A percentile compares a stretch with the other conserved stretches of the same genome.
phyloP scores from a whole-genome alignment of 2,888 invertebrate species.

The Scaptomyza flava region DNA sequence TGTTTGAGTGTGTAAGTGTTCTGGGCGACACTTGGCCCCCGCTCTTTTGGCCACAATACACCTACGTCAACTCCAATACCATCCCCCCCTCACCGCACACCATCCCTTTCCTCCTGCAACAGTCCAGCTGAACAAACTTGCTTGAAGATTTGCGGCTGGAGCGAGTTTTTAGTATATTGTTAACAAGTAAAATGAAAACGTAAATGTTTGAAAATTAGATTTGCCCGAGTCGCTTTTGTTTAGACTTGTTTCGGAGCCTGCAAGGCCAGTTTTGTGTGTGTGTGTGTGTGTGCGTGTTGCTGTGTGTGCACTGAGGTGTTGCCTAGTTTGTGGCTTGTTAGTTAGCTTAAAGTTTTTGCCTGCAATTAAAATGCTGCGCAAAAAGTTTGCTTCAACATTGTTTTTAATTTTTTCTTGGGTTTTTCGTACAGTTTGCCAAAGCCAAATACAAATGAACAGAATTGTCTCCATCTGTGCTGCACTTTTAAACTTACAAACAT shows the following conservation, averaged over 20 bases:
- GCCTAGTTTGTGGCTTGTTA: slow-evolving; percentile 78
- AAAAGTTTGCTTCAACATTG: slow-evolving; percentile 73
- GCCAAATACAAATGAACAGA: slow-evolving; percentile 74
- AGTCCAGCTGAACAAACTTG: slow-evolving; percentile 26
- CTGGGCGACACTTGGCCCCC: slow-evolving; percentile 15
- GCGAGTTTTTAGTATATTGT: slow-evolving; percentile 62
- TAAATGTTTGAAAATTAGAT: slow-evolving; percentile 80
- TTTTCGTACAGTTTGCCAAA: slow-evolving; percentile 66
- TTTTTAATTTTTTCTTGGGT: slow-evolving; percentile 72
- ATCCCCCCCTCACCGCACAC: no score
- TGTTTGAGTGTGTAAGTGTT: no score
- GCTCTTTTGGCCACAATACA: slow-evolving; percentile 14
- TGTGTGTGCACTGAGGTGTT: slow-evolving; percentile 73
- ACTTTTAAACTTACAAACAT: background rate
- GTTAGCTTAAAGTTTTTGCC: slow-evolving; percentile 79
- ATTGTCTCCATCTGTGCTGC: slow-evolving; percentile 58
- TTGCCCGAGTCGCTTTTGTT: slow-evolving; percentile 71
- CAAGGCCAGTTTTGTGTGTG: slow-evolving; percentile 14
- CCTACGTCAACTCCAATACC: background rate
- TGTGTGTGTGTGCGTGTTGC: slow-evolving; percentile 24
- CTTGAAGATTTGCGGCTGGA: slow-evolving; percentile 49
- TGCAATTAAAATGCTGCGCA: slow-evolving; percentile 80
- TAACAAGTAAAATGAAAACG: slow-evolving; percentile 79
- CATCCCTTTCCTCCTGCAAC: background rate
- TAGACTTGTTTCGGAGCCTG: slow-evolving; percentile 34